Evolutionary conservation across 2,113 vertebrate genomes (phyloP).

Genomic region (Osmerus mordax): DNA sequence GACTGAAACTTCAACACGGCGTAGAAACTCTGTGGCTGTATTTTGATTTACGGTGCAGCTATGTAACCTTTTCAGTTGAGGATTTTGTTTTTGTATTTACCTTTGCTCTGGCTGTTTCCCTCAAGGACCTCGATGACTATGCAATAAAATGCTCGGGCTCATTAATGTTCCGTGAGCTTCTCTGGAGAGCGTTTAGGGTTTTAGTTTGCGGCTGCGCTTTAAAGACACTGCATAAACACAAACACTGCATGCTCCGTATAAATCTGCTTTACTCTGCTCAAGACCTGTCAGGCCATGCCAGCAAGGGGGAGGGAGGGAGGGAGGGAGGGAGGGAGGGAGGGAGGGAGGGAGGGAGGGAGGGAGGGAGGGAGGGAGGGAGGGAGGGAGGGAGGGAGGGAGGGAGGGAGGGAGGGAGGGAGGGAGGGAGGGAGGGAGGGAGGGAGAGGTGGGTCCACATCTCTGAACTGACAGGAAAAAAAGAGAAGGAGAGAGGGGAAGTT

Average conservation of each 20-base stretch:
- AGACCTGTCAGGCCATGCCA: constrained; percentile 38
- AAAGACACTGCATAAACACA: constrained; percentile 64
- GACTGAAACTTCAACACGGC: constrained; percentile 38
- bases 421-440: constrained; percentile 2
- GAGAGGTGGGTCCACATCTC: background rate
- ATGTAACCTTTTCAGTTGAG: constrained; percentile 38
- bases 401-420: background rate
- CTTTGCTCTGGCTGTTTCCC: constrained; percentile 48
- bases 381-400: background rate
- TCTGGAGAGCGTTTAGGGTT: constrained; percentile 58
- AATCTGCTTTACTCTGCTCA: constrained; percentile 44
- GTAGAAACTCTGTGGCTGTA: constrained; percentile 15
- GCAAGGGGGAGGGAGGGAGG: constrained; percentile 27
- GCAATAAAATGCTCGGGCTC: constrained; percentile 54
- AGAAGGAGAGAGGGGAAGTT: background rate
- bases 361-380: background rate
- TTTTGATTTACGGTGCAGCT: constrained; percentile 47
- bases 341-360: background rate
- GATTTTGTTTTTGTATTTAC: constrained; percentile 48
- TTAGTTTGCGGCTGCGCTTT: constrained; percentile 46
- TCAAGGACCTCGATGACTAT: constrained; percentile 46
- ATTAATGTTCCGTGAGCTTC: constrained; percentile 58
- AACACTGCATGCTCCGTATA: constrained; percentile 50
- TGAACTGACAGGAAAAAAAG: background rate
- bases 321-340: background rate